Base-by-base conservation (phyloP, 23 tunicate species). In the Ascidia mentula region DNA sequence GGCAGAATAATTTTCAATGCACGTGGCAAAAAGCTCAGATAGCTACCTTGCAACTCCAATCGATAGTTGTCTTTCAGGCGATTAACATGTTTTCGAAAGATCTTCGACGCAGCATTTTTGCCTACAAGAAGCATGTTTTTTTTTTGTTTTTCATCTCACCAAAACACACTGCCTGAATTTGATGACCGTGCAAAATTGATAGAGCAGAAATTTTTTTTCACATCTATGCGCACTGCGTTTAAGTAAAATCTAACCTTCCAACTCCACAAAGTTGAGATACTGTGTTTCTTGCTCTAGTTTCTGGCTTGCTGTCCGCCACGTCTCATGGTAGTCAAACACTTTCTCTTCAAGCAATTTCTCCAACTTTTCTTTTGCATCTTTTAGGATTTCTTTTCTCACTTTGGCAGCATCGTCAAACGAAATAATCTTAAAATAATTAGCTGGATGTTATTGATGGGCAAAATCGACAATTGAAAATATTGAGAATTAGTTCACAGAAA, bases 51-150 rank as follows among this genome's bases (percentile, higher is more conserved):
- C 42, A 84, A 37, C 15, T 86, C 6, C 26, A 84, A 33, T 20
- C 93, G 83, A 69, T 77, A 84, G 72, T 88, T 89, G 46, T 88
- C 87, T 1, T 92, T 85, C 32, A 88, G 69, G 20, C 73, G 38
- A 60, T 80, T 93, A 22, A 93, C 93, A 74, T 93, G 93, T 36
- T 84, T 88, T 6, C 98, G 89, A 45, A 93, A 93, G 69, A 88
- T 93, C 31, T 93, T 93, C 18, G 98, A 93, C 31, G 98, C 98
- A 40, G 88, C 92, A 74, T 93, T 93, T 69, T 88, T 84, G 31
- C 98, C 98, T 93, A 34, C 20, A 36, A 34, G 36, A 74, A 37
- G 73, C 42, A 42, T 3, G 8, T 0, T 33, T 34, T 37, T 0
- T 53, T 6, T 5, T 5, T 26, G 20, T 12, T 18, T 70, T 34